These are phyloP conservation scores for Athene cunicularia DNA, from an alignment of 2,113 vertebrate genomes.

Conservation along the genomic window DNA sequence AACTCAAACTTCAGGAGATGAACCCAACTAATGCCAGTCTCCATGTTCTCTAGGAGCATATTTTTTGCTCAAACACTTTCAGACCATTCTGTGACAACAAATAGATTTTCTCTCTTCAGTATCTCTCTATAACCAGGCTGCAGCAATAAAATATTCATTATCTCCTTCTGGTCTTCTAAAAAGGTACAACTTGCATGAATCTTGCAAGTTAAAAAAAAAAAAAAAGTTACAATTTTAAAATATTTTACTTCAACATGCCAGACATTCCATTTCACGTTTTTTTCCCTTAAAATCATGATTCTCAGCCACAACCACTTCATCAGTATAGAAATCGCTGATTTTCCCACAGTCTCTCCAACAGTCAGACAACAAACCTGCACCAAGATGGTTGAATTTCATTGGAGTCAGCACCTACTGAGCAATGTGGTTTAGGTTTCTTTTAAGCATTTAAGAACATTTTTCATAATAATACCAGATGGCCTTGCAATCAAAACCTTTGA, in stretches of 20 bases:
- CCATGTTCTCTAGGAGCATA: neutral
- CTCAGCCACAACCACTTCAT: constrained; percentile 49
- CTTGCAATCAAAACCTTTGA: neutral
- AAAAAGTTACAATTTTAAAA: neutral
- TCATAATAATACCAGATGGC: neutral
- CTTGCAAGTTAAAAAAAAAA: neutral
- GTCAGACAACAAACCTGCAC: constrained; percentile 9
- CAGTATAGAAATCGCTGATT: neutral
- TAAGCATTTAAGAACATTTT: neutral
- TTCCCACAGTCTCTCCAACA: constrained; percentile 33
- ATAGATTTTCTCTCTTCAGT: neutral
- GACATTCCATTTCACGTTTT: neutral
- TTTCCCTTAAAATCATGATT: constrained; percentile 1
- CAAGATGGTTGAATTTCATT: constrained; percentile 25
- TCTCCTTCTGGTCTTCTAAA: neutral
- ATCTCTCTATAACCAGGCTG: neutral
- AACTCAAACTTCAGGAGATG: neutral
- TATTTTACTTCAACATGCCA: neutral
- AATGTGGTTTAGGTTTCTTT: constrained; percentile 36
- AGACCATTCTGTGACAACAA: neutral
- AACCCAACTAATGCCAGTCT: neutral
- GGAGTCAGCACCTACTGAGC: constrained; percentile 52
- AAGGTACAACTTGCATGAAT: neutral
- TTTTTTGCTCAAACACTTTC: neutral
- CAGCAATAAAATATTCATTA: neutral